Conservation (phyloP, 1,140 invertebrate species). For the Anastrepha ludens region DNA sequence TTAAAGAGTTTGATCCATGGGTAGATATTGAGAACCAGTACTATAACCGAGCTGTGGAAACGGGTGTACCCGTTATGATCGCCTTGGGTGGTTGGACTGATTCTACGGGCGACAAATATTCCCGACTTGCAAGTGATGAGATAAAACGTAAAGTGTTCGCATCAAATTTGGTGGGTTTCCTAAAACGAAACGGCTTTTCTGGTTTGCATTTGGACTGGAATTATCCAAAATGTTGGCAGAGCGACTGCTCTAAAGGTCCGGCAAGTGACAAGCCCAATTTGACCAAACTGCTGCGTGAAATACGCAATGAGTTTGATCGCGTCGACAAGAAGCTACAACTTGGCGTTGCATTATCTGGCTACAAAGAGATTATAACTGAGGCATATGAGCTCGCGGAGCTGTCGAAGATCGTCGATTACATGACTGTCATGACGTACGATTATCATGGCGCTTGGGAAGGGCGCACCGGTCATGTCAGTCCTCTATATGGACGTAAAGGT, state of each 20-base stretch:
- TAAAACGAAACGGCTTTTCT: slow-evolving; percentile 84
- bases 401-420: slow-evolving; percentile 84
- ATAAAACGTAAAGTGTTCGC: slow-evolving; percentile 82
- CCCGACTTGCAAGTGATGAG: slow-evolving; percentile 81
- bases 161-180: slow-evolving; percentile 80
- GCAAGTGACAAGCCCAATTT: slow-evolving; percentile 86
- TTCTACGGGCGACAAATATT: slow-evolving; percentile 89
- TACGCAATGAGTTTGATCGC: slow-evolving; percentile 83
- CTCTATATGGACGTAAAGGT: slow-evolving; percentile 79
- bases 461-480: slow-evolving; percentile 87
- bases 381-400: slow-evolving; percentile 86
- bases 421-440: slow-evolving; percentile 93
- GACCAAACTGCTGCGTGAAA: slow-evolving; percentile 85
- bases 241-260: slow-evolving; percentile 88
- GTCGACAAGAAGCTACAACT: slow-evolving; percentile 79
- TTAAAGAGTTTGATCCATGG: slow-evolving; percentile 89
- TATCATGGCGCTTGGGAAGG: slow-evolving; percentile 91
- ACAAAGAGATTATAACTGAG: slow-evolving; percentile 89
- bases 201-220: slow-evolving; percentile 94
- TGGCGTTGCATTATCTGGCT: slow-evolving; percentile 90
- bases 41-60: slow-evolving; percentile 65
- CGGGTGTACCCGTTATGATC: slow-evolving; percentile 80
- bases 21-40: slow-evolving; percentile 90
- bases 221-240: slow-evolving; percentile 94
- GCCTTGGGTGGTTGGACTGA: slow-evolving; percentile 94